Percentiles rank a stretch among this genome's conserved stretches.
Conservation (phyloP, 1,140 invertebrate genomes). For the Drosophila nasuta region DNA sequence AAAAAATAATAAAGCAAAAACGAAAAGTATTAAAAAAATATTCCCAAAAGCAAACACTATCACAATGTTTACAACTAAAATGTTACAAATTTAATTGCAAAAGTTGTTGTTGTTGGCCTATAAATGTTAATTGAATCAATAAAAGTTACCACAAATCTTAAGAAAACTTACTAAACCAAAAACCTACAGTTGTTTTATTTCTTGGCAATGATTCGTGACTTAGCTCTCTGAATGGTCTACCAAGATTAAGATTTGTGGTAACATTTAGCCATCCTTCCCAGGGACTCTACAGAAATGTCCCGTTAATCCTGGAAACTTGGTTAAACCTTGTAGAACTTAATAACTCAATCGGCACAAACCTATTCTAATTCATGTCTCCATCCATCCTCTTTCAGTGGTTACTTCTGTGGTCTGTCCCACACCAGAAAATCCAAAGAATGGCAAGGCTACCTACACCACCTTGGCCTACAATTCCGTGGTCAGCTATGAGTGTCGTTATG, state of each 20-base stretch:
- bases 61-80: constrained; percentile 54
- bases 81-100: constrained; percentile 73
- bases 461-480: constrained; percentile 97
- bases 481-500: constrained; percentile 96
- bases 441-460: constrained; percentile 96
- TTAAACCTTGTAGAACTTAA: too few species aligned
- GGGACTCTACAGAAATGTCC: too few species aligned
- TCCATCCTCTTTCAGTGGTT: constrained; percentile 87
- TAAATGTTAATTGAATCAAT: constrained; percentile 78
- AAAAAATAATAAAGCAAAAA: background rate
- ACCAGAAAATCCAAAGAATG: constrained; percentile 95
- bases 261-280: constrained; percentile 34
- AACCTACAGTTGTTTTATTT: constrained; percentile 79
- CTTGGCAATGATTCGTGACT: constrained; percentile 31
- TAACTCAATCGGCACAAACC: background rate
- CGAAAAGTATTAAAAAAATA: constrained; percentile 19
- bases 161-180: constrained; percentile 51
- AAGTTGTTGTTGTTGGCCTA: constrained; percentile 77
- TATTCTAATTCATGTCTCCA: background rate
- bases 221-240: constrained; percentile 12
- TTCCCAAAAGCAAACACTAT: constrained; percentile 11
- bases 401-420: constrained; percentile 95
- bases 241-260: constrained; percentile 82
- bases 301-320: too few species aligned
- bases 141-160: constrained; percentile 85